Percentiles rank a stretch among this genome's conserved stretches.
phyloP scores from a whole-genome alignment of 2,888 invertebrate species.

The Brachypalpus laphriformis region DNA sequence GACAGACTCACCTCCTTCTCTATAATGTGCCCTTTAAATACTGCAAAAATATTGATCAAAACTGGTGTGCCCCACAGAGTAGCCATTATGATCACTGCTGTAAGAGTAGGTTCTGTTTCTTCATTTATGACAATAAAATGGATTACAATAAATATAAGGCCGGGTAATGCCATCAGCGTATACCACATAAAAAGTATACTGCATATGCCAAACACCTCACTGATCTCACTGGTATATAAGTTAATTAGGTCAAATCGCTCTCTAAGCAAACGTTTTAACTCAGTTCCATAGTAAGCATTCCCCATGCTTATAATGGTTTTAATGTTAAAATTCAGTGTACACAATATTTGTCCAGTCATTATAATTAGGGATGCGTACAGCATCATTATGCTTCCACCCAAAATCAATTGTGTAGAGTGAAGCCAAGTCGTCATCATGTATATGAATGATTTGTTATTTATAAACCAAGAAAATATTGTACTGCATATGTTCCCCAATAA shows the following conservation, averaged over 20 bases:
- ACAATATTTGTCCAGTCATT: background rate
- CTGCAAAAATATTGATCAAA: background rate
- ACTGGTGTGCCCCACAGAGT: background rate
- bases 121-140: background rate
- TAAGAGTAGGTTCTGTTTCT: no score
- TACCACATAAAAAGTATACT: background rate
- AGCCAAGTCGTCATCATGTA: background rate
- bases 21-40: background rate
- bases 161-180: background rate
- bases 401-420: background rate
- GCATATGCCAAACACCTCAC: background rate
- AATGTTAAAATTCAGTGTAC: background rate
- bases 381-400: background rate
- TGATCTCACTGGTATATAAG: background rate
- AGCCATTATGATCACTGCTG: no score
- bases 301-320: background rate
- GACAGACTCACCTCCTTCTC: constrained; percentile 4
- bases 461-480: background rate
- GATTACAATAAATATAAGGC: background rate
- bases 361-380: background rate
- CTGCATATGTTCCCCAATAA: background rate
- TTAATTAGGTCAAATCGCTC: background rate
- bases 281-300: background rate
- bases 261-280: constrained; percentile 4
- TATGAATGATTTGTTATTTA: background rate